A percentile compares a stretch with the other conserved stretches of the same genome.
Evolutionary conservation across 1,140 invertebrate genomes (phyloP).

Genomic region (Cotesia chilonis): DNA sequence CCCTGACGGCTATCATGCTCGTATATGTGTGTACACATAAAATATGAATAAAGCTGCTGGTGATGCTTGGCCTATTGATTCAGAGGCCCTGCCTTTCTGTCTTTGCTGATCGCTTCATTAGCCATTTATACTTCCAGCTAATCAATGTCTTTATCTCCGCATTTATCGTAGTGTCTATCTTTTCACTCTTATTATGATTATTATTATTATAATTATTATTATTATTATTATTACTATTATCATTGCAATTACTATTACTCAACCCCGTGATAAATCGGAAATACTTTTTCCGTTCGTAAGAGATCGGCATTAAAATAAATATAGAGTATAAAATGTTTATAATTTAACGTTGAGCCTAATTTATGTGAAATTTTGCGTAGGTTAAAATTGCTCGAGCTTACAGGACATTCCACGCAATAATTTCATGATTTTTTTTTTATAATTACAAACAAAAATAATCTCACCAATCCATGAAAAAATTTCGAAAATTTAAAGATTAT

Average conservation of each 20-base stretch:
- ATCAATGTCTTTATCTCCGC: neutral
- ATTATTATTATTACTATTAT: neutral
- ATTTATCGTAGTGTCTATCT: neutral
- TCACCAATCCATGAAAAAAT: too few species aligned
- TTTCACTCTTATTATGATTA: neutral
- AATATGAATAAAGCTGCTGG: neutral
- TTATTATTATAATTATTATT: neutral
- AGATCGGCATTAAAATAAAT: neutral
- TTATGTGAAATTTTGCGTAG: too few species aligned
- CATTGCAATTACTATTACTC: too few species aligned
- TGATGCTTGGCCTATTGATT: constrained; percentile 10
- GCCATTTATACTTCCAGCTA: neutral
- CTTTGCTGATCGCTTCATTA: constrained; percentile 26
- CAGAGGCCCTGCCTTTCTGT: neutral
- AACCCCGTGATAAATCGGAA: too few species aligned
- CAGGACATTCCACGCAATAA: too few species aligned
- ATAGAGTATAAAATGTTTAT: too few species aligned
- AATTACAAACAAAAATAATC: too few species aligned
- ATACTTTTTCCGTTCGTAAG: neutral
- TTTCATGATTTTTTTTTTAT: too few species aligned
- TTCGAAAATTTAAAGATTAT: too few species aligned
- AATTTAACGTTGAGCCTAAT: too few species aligned
- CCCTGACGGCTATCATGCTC: constrained; percentile 2
- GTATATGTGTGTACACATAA: neutral
- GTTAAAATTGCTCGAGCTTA: too few species aligned